phyloP scores from a whole-genome alignment of 2,888 invertebrate species.

The Drosophila kambysellisi region DNA sequence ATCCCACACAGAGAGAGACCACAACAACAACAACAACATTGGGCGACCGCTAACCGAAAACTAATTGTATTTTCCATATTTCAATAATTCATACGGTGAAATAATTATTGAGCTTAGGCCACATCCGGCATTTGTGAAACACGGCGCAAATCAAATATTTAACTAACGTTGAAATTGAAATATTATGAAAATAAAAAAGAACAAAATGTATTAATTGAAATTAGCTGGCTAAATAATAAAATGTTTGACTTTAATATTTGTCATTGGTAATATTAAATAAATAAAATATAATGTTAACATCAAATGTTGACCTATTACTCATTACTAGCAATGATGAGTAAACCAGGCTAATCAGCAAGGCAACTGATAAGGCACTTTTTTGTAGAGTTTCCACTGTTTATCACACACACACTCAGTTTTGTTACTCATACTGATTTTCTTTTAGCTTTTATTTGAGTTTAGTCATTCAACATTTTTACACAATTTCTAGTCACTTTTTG shows the following conservation, averaged over 20 bases:
- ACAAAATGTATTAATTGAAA: conserved; percentile 8
- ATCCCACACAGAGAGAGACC: conserved; percentile 11
- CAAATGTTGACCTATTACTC: conserved; percentile 36
- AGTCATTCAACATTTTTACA: conserved; percentile 22
- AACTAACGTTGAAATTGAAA: conserved; percentile 30
- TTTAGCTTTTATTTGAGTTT: conserved; percentile 5
- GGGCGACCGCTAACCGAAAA: conserved; percentile 68
- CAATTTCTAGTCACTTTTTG: conserved; percentile 22
- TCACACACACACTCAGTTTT: conserved; percentile 14
- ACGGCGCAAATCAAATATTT: conserved; percentile 59
- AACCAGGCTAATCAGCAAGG: conserved; percentile 63
- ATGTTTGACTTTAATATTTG: conserved; percentile 3
- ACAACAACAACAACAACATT: conserved; percentile 22
- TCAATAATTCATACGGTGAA: conserved; percentile 71
- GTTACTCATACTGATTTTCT: conserved; percentile 31
- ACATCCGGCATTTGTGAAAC: conserved; percentile 65
- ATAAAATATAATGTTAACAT: neutral
- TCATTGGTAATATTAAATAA: neutral
- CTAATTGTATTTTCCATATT: conserved; percentile 70
- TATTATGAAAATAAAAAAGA: conserved; percentile 14
- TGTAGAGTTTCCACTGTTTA: conserved; percentile 50
- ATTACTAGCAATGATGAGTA: conserved; percentile 64
- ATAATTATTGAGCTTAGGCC: conserved; percentile 73
- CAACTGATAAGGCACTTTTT: conserved; percentile 61
- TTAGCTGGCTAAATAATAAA: neutral